Evolutionary conservation across 2,113 vertebrate species (phyloP).

Genomic region (Mus spicilegus): DNA sequence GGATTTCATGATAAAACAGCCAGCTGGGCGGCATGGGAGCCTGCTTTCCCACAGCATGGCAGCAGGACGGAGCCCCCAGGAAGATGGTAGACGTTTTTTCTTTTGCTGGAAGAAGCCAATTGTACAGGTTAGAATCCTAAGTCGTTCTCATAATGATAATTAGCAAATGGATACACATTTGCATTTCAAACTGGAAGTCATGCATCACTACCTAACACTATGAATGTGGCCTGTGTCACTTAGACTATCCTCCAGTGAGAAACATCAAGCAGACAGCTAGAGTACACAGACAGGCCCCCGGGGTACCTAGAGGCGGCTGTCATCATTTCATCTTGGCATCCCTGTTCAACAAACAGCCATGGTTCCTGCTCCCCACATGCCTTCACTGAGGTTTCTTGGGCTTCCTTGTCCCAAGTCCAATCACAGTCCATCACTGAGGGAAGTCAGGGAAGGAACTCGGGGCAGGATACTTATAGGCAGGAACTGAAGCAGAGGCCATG

Average conservation of each 20-base stretch:
- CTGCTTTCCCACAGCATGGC: background rate
- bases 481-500: background rate
- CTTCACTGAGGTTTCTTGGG: background rate
- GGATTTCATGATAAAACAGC: background rate
- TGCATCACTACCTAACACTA: background rate
- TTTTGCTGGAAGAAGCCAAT: background rate
- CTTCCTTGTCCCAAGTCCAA: background rate
- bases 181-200: slow-evolving; percentile 16
- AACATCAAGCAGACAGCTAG: background rate
- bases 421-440: background rate
- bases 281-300: background rate
- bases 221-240: too few relatives aligned
- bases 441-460: background rate
- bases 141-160: background rate
- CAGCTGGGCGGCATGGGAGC: background rate
- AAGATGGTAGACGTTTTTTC: background rate
- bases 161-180: background rate
- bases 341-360: background rate
- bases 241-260: background rate
- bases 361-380: background rate
- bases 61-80: background rate
- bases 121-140: background rate
- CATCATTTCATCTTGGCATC: background rate
- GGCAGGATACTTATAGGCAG: background rate
- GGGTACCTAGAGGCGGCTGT: background rate